Conservation (phyloP, 2,888 invertebrate genomes). For the Nowickia ferox region DNA sequence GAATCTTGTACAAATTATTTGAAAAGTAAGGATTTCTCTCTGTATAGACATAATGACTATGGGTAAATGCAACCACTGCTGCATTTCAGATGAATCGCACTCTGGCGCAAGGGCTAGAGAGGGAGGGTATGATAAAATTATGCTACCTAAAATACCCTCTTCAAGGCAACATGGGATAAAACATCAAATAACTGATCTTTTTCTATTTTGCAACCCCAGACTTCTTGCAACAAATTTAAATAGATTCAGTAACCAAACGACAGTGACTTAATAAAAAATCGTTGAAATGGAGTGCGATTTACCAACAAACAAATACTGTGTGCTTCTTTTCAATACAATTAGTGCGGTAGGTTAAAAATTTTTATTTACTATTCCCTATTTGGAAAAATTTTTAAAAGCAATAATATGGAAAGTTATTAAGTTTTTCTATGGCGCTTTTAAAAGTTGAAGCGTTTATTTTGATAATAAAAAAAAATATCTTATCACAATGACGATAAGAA, state of each 20-base stretch:
- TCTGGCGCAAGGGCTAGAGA: too few species aligned
- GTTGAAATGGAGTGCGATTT: conserved; percentile 78
- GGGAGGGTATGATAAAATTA: too few species aligned
- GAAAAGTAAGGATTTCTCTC: too few species aligned
- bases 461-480: conserved; percentile 33
- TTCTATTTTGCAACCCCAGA: neutral
- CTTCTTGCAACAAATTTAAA: conserved; percentile 47
- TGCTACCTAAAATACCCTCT: too few species aligned
- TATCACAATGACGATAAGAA: conserved; percentile 35
- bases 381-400: neutral
- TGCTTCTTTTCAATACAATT: conserved; percentile 78
- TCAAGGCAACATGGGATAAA: too few species aligned
- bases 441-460: neutral
- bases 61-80: too few species aligned
- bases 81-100: too few species aligned
- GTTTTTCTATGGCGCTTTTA: neutral
- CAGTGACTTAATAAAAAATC: conserved; percentile 53
- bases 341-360: conserved; percentile 78
- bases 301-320: conserved; percentile 77
- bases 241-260: conserved; percentile 51
- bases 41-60: too few species aligned
- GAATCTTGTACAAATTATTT: too few species aligned
- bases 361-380: neutral
- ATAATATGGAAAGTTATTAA: conserved; percentile 13
- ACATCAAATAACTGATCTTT: too few species aligned